phyloP scores from a whole-genome alignment of 2,888 invertebrate species.

The Rhodophaea formosa region DNA sequence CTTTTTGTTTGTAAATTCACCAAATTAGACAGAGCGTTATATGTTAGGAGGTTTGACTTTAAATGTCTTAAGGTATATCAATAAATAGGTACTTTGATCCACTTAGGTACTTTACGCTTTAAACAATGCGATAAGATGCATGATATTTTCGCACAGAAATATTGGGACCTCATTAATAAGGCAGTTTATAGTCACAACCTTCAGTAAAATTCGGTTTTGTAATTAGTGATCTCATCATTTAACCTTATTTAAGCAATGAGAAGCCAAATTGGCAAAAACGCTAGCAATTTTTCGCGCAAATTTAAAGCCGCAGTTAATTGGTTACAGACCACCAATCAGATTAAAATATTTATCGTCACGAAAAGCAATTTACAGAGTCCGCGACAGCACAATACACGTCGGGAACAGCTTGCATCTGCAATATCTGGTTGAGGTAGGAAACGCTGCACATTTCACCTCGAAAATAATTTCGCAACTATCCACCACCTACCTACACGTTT shows the following conservation, averaged over 20 bases:
- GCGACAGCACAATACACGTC: constrained; percentile 74
- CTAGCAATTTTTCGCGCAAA: constrained; percentile 42
- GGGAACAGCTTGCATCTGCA: constrained; percentile 67
- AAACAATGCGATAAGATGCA: no score
- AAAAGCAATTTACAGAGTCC: constrained; percentile 76
- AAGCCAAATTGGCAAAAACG: constrained; percentile 23
- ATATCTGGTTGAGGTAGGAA: constrained; percentile 62
- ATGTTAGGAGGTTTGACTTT: no score
- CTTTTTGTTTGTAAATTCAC: no score
- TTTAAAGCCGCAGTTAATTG: constrained; percentile 74
- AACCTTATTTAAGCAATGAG: constrained; percentile 1
- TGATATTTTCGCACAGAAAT: background rate
- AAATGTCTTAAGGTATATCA: no score
- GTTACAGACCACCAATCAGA: constrained; percentile 74
- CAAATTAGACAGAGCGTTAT: no score
- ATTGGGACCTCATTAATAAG: background rate
- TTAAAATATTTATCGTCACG: constrained; percentile 78
- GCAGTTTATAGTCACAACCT: background rate
- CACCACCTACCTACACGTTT: background rate
- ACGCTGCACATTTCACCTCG: constrained; percentile 54
- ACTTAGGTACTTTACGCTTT: no score
- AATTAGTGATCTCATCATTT: background rate
- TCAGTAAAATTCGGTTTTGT: background rate
- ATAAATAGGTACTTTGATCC: no score
- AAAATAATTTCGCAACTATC: constrained; percentile 48